Conservation (phyloP, 2,888 invertebrate genomes). For the Agapetus fuscipes region DNA sequence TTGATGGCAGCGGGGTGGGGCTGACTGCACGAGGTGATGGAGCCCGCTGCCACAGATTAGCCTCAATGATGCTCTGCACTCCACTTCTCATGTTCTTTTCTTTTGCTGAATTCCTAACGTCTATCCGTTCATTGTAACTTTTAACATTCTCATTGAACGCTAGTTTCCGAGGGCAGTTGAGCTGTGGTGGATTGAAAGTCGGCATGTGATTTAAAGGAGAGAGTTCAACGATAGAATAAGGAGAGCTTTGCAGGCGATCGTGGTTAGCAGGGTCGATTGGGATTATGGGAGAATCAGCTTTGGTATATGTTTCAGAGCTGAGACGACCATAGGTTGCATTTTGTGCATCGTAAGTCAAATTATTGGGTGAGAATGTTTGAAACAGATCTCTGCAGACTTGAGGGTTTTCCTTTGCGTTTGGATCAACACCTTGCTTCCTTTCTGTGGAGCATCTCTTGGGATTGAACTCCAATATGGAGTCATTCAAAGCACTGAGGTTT, state of each 20-base stretch:
- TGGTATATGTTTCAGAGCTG: slow-evolving; percentile 44
- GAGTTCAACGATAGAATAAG: slow-evolving; percentile 14
- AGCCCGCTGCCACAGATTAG: slow-evolving; percentile 35
- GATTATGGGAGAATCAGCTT: slow-evolving; percentile 35
- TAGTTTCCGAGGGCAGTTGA: slow-evolving; percentile 4
- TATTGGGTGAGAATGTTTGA: slow-evolving; percentile 24
- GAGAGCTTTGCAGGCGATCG: slow-evolving; percentile 16
- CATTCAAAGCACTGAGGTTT: slow-evolving; percentile 7
- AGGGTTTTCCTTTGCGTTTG: slow-evolving; percentile 1
- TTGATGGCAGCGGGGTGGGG: slow-evolving; percentile 37
- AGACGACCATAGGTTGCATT: slow-evolving; percentile 31
- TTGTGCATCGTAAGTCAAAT: slow-evolving; percentile 32
- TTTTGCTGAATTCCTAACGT: slow-evolving; percentile 24
- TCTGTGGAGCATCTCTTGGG: slow-evolving; percentile 32
- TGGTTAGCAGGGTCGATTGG: slow-evolving; percentile 14
- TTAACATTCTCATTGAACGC: slow-evolving; percentile 12
- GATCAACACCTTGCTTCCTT: slow-evolving; percentile 26
- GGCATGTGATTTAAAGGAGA: slow-evolving; percentile 5
- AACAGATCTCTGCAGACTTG: slow-evolving; percentile 8
- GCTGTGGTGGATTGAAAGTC: not conserved
- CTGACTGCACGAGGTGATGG: slow-evolving; percentile 35
- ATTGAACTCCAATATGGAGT: slow-evolving; percentile 11
- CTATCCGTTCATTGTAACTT: slow-evolving; percentile 13
- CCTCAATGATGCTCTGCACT: slow-evolving; percentile 26
- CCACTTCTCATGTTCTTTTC: slow-evolving; percentile 26